A percentile compares a stretch with the other conserved stretches of the same genome.
Evolutionary conservation across 1,140 invertebrate genomes (phyloP).

Genomic region (Drosophila setifemur): DNA sequence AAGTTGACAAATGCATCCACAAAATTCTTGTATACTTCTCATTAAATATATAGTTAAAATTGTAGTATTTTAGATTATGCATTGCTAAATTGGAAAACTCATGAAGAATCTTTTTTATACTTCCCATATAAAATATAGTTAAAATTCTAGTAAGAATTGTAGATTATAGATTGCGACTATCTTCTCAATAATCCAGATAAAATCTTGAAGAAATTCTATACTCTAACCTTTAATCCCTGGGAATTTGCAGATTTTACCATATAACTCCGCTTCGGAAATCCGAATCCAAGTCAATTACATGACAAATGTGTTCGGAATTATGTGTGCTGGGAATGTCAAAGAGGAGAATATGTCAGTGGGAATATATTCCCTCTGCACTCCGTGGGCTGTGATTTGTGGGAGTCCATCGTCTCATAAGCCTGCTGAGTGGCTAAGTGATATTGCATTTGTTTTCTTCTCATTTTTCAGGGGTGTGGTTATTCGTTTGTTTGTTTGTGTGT

Average conservation of each 20-base stretch:
- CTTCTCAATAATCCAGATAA: too few species aligned
- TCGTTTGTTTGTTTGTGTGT: slow-evolving; percentile 29
- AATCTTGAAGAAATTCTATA: not conserved
- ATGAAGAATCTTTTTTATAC: too few species aligned
- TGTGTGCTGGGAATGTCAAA: slow-evolving; percentile 12
- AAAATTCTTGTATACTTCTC: not conserved
- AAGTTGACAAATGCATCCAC: too few species aligned
- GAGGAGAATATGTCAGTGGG: not conserved
- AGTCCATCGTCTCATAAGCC: slow-evolving; percentile 26
- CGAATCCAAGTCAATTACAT: slow-evolving; percentile 44
- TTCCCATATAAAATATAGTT: too few species aligned
- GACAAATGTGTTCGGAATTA: slow-evolving; percentile 36
- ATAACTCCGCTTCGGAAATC: slow-evolving; percentile 6
- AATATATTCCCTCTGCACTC: slow-evolving; percentile 32
- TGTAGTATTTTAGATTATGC: not conserved
- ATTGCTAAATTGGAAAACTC: too few species aligned
- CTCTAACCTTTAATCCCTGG: not conserved
- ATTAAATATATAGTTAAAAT: not conserved
- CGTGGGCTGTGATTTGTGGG: slow-evolving; percentile 4
- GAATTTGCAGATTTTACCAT: slow-evolving; percentile 21
- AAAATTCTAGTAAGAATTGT: too few species aligned
- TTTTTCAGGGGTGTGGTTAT: slow-evolving; percentile 4
- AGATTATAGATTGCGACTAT: too few species aligned
- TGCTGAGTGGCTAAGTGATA: slow-evolving; percentile 48
- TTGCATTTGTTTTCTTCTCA: slow-evolving; percentile 49